Conservation (phyloP, 2,888 invertebrate species). For the Orthonychiurus folsomi region DNA sequence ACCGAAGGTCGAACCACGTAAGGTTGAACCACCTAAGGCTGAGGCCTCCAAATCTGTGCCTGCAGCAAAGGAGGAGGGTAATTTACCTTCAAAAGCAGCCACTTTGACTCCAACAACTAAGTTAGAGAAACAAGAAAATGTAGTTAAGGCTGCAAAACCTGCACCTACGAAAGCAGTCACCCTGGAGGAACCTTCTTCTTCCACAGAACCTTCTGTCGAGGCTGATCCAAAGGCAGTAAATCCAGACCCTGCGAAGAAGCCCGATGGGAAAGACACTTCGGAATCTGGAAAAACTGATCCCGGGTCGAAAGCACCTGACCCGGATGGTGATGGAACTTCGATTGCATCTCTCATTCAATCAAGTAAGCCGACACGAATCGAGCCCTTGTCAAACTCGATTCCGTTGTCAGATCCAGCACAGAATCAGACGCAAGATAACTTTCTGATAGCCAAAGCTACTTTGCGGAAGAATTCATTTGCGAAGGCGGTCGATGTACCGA, state of each 20-base stretch:
- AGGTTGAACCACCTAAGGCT: neutral
- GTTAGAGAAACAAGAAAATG: neutral
- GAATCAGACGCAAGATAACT: slow-evolving; percentile 17
- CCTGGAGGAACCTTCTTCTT: neutral
- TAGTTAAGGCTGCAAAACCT: neutral
- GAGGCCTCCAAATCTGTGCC: neutral
- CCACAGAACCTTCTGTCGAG: neutral
- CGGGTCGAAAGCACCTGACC: neutral
- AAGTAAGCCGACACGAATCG: slow-evolving; percentile 5
- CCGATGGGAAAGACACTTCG: neutral
- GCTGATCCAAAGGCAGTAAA: neutral
- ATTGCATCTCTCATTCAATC: neutral
- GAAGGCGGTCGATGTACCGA: slow-evolving; percentile 9
- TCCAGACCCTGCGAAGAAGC: neutral
- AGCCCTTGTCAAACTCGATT: slow-evolving; percentile 2
- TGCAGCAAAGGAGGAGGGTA: neutral
- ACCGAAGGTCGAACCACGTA: neutral
- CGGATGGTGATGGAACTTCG: neutral
- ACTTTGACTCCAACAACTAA: too few relatives aligned
- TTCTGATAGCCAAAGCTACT: slow-evolving; percentile 15
- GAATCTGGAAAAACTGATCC: neutral
- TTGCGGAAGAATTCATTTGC: slow-evolving; percentile 14
- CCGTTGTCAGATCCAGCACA: slow-evolving; percentile 10
- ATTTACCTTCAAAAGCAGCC: too few relatives aligned
- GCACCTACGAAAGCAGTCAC: neutral